Evolutionary conservation across 2,797 vertebrate genomes (phyloP).

Genomic region (Stomatorhinus walkeri): DNA sequence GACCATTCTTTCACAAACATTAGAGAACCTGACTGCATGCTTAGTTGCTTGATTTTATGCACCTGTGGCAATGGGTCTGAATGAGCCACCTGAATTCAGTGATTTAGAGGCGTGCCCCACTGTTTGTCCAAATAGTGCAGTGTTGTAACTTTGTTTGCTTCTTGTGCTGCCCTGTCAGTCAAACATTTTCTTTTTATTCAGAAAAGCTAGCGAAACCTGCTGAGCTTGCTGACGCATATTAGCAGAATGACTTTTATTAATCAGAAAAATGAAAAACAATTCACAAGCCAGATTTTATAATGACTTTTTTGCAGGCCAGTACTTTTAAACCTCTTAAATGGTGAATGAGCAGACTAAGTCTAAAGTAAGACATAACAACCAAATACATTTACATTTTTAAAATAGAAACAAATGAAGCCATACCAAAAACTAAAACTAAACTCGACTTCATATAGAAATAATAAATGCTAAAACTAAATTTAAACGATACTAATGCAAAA

Average conservation of each 20-base stretch:
- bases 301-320: background rate
- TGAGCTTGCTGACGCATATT: background rate
- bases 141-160: background rate
- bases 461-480: background rate
- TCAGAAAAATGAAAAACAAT: background rate
- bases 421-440: background rate
- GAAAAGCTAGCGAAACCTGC: background rate
- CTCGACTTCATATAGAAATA: background rate
- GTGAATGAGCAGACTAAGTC: background rate
- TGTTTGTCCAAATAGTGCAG: background rate
- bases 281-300: background rate
- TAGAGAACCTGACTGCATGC: background rate
- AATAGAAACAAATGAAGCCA: background rate
- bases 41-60: background rate
- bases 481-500: background rate
- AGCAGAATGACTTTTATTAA: background rate
- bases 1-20: background rate
- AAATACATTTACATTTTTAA: background rate
- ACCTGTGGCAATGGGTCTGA: background rate
- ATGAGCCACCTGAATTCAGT: background rate
- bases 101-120: background rate
- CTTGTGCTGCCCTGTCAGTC: background rate
- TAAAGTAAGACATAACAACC: background rate
- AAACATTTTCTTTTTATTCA: background rate
- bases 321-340: background rate